Conservation (phyloP, 2,113 vertebrate genomes). For the Hylia prasina region DNA sequence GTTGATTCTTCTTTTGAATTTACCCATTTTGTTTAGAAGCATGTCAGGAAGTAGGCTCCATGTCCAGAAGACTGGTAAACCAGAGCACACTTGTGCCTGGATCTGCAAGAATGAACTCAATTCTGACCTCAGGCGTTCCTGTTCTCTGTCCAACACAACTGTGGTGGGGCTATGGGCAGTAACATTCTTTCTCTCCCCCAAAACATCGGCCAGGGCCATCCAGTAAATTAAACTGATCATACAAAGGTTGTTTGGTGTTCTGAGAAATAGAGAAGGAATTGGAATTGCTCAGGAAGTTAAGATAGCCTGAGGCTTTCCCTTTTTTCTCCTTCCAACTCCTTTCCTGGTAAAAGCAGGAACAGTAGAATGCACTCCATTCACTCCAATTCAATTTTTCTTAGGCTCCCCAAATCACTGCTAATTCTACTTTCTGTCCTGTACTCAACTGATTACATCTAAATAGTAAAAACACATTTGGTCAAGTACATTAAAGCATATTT, state of each 20-base stretch:
- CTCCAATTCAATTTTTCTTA: neutral
- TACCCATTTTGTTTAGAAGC: neutral
- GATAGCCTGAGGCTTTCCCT: neutral
- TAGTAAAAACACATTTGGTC: neutral
- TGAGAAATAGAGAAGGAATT: neutral
- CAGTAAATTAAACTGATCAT: neutral
- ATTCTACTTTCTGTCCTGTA: neutral
- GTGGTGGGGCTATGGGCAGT: accelerated
- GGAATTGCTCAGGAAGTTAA: neutral
- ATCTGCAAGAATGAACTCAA: neutral
- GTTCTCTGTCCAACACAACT: neutral
- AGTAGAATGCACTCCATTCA: accelerated
- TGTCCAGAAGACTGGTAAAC: neutral
- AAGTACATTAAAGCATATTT: neutral
- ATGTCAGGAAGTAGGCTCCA: neutral
- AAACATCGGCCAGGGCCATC: neutral
- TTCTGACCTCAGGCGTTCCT: neutral
- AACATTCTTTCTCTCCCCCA: neutral
- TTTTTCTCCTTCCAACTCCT: neutral
- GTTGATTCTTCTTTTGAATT: neutral
- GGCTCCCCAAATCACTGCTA: neutral
- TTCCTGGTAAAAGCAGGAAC: neutral
- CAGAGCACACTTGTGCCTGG: neutral
- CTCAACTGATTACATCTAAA: neutral
- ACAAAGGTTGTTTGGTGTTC: neutral